Base-by-base conservation (phyloP, 2,888 invertebrate genomes). In the Pheosia gnoma region DNA sequence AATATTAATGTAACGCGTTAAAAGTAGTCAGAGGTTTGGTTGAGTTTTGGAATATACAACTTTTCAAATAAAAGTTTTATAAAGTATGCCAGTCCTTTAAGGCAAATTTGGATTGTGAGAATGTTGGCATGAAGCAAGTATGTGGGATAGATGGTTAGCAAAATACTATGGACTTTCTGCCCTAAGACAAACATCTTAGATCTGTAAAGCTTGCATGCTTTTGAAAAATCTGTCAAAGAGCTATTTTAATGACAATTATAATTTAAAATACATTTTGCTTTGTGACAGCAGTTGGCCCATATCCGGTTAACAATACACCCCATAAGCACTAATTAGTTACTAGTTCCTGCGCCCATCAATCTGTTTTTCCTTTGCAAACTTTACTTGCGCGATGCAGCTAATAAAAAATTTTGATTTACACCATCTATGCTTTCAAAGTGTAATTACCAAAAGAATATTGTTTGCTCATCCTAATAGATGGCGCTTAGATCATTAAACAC, bases 31-130 rank as follows among this genome's bases (percentile, higher is more conserved):
- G 8, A 3, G 8, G 45, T 9, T 45, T 45, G 45, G 8, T 10
- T 8, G 10, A 10, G 41, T 41, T 41, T 45, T 10, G 10, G 11
- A 2, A 45, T 8, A 41, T 41, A 10, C 10, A 8, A 10, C 11
- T 9, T 45, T 45, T 10, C 0, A 45, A 45, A 45, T 45, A 10
- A 45, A 41, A 7, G 8, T 8, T 8, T 41, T 41, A 41, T 7
- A 41, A 36, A 41, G 49, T 61, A 25, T 25, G 25, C 25, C 25
- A 25, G 25, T 25, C 25, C 25, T 25, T 2, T 25, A 25, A 25
- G 25, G 25, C 25, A 25, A 25, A 74, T 69, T 70, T 74, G 47
- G 47, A 4, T n/a, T n/a, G n/a, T 47, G 47, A 6, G 4, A 47
- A 47, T 11, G n/a, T 47, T 8, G 47, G 4, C 5, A n/a, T 47